Conservation (phyloP, 2,797 vertebrate genomes). For the Crypturellus tataupa region DNA sequence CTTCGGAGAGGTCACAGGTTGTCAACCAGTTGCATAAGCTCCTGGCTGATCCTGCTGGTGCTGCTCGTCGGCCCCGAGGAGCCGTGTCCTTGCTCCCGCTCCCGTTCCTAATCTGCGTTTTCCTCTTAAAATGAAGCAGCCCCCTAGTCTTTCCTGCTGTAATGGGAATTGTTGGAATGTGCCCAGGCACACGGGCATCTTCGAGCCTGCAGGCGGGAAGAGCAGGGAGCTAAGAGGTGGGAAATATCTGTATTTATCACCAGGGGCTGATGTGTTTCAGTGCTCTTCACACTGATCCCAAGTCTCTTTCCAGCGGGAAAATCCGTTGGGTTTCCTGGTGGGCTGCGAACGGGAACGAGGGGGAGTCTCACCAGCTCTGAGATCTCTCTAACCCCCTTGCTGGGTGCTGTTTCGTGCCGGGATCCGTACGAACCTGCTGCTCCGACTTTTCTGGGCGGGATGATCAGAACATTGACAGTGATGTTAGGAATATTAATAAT, state of each 20-base stretch:
- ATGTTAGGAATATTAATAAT: slow-evolving; percentile 35
- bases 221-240: slow-evolving; percentile 17
- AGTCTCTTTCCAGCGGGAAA: background rate
- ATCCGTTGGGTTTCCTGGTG: background rate
- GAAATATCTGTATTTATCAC: slow-evolving; percentile 11
- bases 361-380: fast-evolving
- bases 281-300: slow-evolving; percentile 17
- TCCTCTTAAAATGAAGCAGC: slow-evolving; percentile 25
- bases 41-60: background rate
- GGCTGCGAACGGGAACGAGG: fast-evolving
- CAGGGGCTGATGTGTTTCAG: slow-evolving; percentile 19
- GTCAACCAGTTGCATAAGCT: background rate
- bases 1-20: background rate
- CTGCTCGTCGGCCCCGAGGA: background rate
- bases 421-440: background rate
- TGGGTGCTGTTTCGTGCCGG: background rate
- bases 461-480: background rate
- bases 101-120: background rate
- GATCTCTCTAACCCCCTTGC: background rate
- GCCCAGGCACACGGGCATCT: background rate
- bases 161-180: background rate
- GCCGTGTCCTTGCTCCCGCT: background rate
- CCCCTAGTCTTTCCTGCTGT: background rate
- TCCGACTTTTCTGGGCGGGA: background rate
- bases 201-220: slow-evolving; percentile 21